These are phyloP conservation scores for Epicampocera succincta DNA, from an alignment of 2,888 invertebrate species.

Conservation along the genomic window DNA sequence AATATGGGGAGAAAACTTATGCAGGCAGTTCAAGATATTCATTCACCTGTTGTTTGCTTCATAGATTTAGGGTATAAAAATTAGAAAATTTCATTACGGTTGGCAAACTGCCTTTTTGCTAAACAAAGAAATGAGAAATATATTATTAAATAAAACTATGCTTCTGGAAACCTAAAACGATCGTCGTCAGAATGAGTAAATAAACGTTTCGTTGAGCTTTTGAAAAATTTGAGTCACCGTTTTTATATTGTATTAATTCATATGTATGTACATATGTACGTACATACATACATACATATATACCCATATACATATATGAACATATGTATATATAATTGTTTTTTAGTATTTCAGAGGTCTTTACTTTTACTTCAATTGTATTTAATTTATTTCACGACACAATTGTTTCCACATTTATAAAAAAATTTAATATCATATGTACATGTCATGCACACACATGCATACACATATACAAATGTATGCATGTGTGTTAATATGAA, in stretches of 20 bases:
- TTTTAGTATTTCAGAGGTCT: slow-evolving; percentile 27
- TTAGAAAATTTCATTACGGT: neutral
- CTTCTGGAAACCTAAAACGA: neutral
- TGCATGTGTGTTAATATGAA: too few relatives aligned
- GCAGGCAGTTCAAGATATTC: slow-evolving; percentile 3
- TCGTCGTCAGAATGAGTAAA: slow-evolving; percentile 10
- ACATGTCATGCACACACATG: too few relatives aligned
- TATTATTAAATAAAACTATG: neutral
- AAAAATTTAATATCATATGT: neutral
- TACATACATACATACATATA: too few relatives aligned
- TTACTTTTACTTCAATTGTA: slow-evolving; percentile 22
- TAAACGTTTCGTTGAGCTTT: neutral
- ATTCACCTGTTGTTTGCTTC: slow-evolving; percentile 23
- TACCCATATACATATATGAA: too few relatives aligned
- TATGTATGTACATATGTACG: too few relatives aligned
- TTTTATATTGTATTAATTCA: neutral
- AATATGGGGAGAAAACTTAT: slow-evolving; percentile 3
- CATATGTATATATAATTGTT: too few relatives aligned
- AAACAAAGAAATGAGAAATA: slow-evolving; percentile 5
- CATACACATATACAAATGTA: too few relatives aligned
- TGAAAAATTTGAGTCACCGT: slow-evolving; percentile 34
- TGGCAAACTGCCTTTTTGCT: neutral
- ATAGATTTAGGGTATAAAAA: neutral
- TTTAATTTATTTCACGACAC: neutral
- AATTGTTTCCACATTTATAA: too few relatives aligned